Percentiles rank a stretch among this genome's conserved stretches.
Evolutionary conservation across 2,797 vertebrate species (phyloP).

Genomic region (Gymnothorax reevesii): DNA sequence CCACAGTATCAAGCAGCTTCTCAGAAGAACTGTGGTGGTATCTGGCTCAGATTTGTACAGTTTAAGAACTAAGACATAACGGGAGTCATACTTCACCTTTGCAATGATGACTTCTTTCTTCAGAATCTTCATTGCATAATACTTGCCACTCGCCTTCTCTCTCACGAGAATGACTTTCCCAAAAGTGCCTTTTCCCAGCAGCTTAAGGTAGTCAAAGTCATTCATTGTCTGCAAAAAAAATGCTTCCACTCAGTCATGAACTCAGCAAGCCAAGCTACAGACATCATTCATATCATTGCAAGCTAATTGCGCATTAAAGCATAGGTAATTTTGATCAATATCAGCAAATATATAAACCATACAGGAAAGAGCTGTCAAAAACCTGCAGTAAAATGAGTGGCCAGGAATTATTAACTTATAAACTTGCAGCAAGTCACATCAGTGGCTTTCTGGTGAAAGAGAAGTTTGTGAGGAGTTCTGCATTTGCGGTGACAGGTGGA

Average conservation of each 20-base stretch:
- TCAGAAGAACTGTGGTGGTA: neutral
- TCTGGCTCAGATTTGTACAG: neutral
- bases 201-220: constrained; percentile 98
- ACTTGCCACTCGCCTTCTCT: constrained; percentile 97
- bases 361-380: neutral
- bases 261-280: neutral
- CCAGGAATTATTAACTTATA: constrained; percentile 23
- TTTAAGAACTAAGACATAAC: neutral
- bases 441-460: neutral
- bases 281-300: neutral
- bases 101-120: constrained; percentile 99
- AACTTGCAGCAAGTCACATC: neutral
- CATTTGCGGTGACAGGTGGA: no score
- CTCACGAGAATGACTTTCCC: constrained; percentile 97
- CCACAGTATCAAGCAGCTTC: neutral
- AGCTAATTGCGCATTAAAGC: neutral
- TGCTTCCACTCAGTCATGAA: neutral
- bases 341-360: neutral
- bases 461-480: no score
- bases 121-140: constrained; percentile 98
- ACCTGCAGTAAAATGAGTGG: constrained; percentile 16
- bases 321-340: neutral
- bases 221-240: constrained; percentile 87
- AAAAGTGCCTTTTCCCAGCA: constrained; percentile 96
- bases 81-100: constrained; percentile 75